These are phyloP conservation scores for Epistrophe grossulariae DNA, from an alignment of 2,888 invertebrate species.

Conservation along the genomic window DNA sequence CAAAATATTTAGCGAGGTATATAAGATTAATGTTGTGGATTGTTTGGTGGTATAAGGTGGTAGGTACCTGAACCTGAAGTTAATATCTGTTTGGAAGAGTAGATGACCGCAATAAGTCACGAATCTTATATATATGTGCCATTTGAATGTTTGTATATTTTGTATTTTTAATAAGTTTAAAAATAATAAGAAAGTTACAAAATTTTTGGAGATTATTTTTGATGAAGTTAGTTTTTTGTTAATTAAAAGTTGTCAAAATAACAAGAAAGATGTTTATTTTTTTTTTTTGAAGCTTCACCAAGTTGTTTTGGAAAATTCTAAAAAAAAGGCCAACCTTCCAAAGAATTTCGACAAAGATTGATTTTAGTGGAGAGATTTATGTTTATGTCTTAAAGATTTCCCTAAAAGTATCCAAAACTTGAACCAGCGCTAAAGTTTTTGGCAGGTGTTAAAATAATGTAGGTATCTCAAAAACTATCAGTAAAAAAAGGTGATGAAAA, in stretches of 20 bases:
- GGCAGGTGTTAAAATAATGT: too few relatives aligned
- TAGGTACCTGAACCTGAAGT: background rate
- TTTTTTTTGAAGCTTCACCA: too few relatives aligned
- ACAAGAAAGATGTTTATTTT: background rate
- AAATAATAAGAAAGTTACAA: background rate
- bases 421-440: too few relatives aligned
- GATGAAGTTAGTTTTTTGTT: background rate
- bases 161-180: background rate
- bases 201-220: background rate
- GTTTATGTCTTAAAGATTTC: too few relatives aligned
- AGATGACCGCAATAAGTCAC: slow-evolving; percentile 45
- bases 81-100: slow-evolving; percentile 23
- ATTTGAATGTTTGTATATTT: slow-evolving; percentile 5
- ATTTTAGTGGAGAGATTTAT: too few relatives aligned
- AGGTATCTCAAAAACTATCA: too few relatives aligned
- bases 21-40: slow-evolving; percentile 39
- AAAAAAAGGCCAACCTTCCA: too few relatives aligned
- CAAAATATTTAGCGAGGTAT: slow-evolving; percentile 65
- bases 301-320: too few relatives aligned
- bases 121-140: slow-evolving; percentile 28
- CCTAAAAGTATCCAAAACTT: too few relatives aligned
- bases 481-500: too few relatives aligned
- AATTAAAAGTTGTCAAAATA: too few relatives aligned
- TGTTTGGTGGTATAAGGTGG: background rate
- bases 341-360: too few relatives aligned